Evolutionary conservation across 2,113 vertebrate genomes (phyloP), one percentile per base, ranked within the genome.

Genomic region (Carettochelys insculpta): DNA sequence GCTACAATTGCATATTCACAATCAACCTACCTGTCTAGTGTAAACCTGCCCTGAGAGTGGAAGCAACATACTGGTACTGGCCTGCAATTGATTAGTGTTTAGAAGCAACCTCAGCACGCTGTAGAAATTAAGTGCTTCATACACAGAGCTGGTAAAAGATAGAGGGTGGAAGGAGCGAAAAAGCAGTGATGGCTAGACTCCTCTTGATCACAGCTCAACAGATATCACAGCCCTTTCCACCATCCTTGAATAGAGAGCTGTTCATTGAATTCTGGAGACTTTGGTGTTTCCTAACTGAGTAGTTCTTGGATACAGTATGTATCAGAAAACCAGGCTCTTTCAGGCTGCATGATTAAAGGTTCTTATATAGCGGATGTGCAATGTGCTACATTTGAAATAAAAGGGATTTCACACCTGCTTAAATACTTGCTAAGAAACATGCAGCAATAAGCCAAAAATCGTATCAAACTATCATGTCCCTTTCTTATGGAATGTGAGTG

Each of bases 191-290:
- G 73, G 84, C 51, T 7, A 38, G 58, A 47, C 16, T 13, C 58
- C 65, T 38, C 4, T 52, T 31, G 6, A 38, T 43, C 85, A 65
- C 31, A 52, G 3, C 10, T 38, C 29, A 19, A 3, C 0, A 1
- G 51, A 11, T 16, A 19, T 1, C 0, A 0, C 2, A 65, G n/a
- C 56, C 71, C 22, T 50, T 71, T 20, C 20, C n/a, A 53, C 8
- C 27, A 78, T 47, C 6, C 29, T 52, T 6, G 19, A 52, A 50
- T 5, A 12, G 24, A 19, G n/a, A 68, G 31, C 45, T 83, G 7
- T 27, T 81, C 29, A 2, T 17, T 5, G 0, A 2, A 78, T 73
- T 34, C 58, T 56, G 47, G 29, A 22, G 8, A 38, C 16, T 85
- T 87, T 73, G 45, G 51, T 47, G 11, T 85, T 29, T 6, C 41